Conservation (phyloP, 2,113 vertebrate genomes). For the Thinocorus orbignyianus region DNA sequence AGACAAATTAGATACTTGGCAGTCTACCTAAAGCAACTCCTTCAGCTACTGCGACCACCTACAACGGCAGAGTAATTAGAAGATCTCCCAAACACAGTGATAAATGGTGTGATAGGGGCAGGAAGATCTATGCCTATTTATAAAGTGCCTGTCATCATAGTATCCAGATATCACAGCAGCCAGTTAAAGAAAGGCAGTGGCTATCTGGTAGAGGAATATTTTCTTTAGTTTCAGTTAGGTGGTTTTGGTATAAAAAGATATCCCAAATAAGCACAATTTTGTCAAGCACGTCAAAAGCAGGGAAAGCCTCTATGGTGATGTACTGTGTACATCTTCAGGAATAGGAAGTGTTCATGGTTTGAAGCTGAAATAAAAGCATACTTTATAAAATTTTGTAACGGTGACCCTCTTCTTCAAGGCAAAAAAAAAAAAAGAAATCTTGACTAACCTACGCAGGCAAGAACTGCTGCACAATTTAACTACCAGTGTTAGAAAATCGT, state of each 20-base stretch:
- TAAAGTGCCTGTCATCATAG: constrained; percentile 38
- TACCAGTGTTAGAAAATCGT: neutral
- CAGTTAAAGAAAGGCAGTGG: neutral
- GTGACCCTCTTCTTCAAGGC: neutral
- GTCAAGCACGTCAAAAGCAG: neutral
- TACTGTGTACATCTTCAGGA: neutral
- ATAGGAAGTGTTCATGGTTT: neutral
- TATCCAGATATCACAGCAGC: neutral
- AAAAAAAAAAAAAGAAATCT: neutral
- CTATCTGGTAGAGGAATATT: neutral
- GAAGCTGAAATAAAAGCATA: neutral
- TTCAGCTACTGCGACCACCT: constrained; percentile 62
- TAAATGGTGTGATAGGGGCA: constrained; percentile 50
- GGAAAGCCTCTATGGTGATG: neutral
- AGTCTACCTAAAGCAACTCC: constrained; percentile 59
- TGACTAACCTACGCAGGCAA: neutral
- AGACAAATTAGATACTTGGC: constrained; percentile 66
- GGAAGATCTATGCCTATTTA: constrained; percentile 55
- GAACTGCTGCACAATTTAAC: neutral
- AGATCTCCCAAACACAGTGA: constrained; percentile 62
- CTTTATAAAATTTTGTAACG: neutral
- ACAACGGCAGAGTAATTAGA: constrained; percentile 70
- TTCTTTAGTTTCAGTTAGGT: neutral
- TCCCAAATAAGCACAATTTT: neutral
- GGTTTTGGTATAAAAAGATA: neutral